phyloP scores from a whole-genome alignment of 53 echinoderm and acorn worm species.

The Holothuria leucospilota region DNA sequence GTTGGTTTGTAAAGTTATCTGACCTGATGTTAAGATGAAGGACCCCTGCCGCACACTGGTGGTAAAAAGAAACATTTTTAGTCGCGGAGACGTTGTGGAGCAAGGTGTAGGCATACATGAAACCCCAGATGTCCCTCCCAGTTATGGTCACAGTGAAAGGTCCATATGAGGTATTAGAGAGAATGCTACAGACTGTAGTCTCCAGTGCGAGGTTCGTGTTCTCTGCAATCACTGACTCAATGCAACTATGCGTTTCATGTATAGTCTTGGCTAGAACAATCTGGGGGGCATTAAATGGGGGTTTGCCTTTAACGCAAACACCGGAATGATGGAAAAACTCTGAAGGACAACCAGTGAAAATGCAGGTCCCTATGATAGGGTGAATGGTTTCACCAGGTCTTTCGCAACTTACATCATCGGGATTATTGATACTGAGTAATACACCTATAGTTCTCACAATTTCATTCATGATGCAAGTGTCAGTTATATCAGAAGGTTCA shows the following conservation, averaged over 20 bases:
- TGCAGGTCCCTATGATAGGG: not conserved
- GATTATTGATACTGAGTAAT: not conserved
- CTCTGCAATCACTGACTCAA: not conserved
- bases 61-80: not conserved
- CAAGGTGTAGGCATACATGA: not conserved
- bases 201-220: not conserved
- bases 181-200: not conserved
- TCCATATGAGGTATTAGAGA: not conserved
- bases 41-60: not conserved
- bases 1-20: too few species aligned
- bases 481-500: not conserved
- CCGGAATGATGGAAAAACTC: not conserved
- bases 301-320: not conserved
- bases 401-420: not conserved
- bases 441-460: not conserved
- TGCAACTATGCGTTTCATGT: not conserved
- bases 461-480: too few species aligned
- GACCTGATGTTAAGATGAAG: too few species aligned
- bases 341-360: not conserved
- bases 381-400: not conserved
- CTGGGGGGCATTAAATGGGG: not conserved
- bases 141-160: conserved; percentile 1
- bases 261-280: not conserved
- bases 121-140: not conserved
- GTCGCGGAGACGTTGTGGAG: not conserved